phyloP scores from a whole-genome alignment of 2,888 invertebrate genomes.

The Bimastos eiseni region DNA sequence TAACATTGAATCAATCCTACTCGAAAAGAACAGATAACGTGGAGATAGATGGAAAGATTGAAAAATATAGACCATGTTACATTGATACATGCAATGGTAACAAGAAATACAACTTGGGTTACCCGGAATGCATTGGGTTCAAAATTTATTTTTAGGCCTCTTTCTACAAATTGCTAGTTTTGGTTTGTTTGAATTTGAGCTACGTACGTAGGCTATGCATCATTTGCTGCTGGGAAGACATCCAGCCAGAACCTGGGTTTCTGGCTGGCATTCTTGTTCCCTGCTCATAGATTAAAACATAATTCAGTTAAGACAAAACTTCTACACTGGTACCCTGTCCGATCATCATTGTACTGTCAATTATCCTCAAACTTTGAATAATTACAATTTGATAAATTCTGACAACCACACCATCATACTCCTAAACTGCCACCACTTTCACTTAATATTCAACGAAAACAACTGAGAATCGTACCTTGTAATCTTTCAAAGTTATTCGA shows the following conservation, averaged over 20 bases:
- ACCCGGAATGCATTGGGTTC: neutral
- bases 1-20: neutral
- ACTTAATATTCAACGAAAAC: neutral
- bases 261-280: too few relatives aligned
- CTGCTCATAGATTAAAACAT: too few relatives aligned
- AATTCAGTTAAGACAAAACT: too few relatives aligned
- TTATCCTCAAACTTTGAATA: neutral
- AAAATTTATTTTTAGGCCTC: neutral
- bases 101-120: neutral
- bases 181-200: too few relatives aligned
- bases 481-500: constrained; percentile 18
- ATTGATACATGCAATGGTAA: neutral
- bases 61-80: neutral
- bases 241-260: too few relatives aligned
- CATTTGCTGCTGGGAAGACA: too few relatives aligned
- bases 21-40: neutral
- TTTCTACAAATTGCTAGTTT: too few relatives aligned
- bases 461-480: constrained; percentile 9
- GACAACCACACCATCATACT: neutral
- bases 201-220: too few relatives aligned
- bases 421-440: neutral
- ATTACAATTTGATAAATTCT: neutral
- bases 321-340: too few relatives aligned
- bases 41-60: neutral
- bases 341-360: neutral